phyloP scores from a whole-genome alignment of 2,888 invertebrate species.

The Drosophila antonietae region DNA sequence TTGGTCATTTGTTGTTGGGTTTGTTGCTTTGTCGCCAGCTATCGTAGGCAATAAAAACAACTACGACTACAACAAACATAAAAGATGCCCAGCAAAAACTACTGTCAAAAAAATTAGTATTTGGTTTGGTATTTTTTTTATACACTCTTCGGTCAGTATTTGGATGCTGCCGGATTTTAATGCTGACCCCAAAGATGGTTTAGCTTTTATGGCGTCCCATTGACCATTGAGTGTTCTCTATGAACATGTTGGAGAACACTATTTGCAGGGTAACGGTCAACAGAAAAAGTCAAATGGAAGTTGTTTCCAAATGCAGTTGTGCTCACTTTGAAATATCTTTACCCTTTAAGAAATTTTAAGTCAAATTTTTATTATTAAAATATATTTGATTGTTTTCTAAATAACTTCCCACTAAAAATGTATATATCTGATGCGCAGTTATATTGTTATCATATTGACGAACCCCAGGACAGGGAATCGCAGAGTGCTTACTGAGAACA shows the following conservation, averaged over 20 bases:
- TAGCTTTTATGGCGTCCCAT: constrained; percentile 42
- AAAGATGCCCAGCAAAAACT: constrained; percentile 56
- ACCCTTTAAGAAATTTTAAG: not conserved
- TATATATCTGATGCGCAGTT: constrained; percentile 6
- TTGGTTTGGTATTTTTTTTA: constrained; percentile 50
- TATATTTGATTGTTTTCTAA: not conserved
- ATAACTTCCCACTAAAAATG: not conserved
- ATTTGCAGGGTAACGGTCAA: constrained; percentile 23
- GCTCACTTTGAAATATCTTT: not conserved
- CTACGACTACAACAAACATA: constrained; percentile 50
- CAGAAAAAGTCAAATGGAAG: not conserved
- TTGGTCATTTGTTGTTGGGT: constrained; percentile 44
- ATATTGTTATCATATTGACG: constrained; percentile 32
- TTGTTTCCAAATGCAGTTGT: not conserved
- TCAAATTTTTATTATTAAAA: not conserved
- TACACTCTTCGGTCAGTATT: constrained; percentile 57
- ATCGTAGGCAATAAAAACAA: constrained; percentile 62
- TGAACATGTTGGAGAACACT: constrained; percentile 13
- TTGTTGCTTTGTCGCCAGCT: constrained; percentile 63
- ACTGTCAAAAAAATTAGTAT: constrained; percentile 67
- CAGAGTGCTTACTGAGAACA: constrained; percentile 35
- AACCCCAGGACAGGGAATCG: constrained; percentile 1
- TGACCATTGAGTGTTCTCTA: constrained; percentile 47
- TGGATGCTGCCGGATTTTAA: constrained; percentile 57
- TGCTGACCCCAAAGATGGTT: constrained; percentile 54